Evolutionary conservation across 2,797 vertebrate genomes (phyloP).

Genomic region (Melanotaenia maccullochi): DNA sequence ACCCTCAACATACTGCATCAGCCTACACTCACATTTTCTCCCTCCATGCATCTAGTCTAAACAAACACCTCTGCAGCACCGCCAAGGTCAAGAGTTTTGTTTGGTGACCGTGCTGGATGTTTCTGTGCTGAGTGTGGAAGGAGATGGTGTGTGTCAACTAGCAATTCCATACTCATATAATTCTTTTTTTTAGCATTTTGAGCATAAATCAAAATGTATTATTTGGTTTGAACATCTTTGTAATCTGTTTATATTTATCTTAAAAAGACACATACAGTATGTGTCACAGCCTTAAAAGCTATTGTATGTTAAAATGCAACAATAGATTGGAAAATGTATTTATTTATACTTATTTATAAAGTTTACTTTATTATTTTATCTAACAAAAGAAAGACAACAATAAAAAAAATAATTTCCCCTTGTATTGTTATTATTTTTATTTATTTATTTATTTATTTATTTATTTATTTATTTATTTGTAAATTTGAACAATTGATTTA

Average conservation of each 20-base stretch:
- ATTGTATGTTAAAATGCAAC: too few relatives aligned
- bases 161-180: slow-evolving; percentile 8
- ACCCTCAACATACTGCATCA: slow-evolving; percentile 17
- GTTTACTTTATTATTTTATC: too few relatives aligned
- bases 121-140: slow-evolving; percentile 24
- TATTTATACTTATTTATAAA: too few relatives aligned
- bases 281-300: background rate
- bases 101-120: slow-evolving; percentile 35
- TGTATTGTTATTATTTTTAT: too few relatives aligned
- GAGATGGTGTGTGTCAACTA: slow-evolving; percentile 25
- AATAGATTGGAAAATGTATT: too few relatives aligned
- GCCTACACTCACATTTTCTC: slow-evolving; percentile 12
- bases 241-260: background rate
- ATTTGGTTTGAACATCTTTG: background rate
- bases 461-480: too few relatives aligned
- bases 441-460: too few relatives aligned
- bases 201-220: background rate
- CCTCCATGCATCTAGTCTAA: slow-evolving; percentile 33
- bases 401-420: too few relatives aligned
- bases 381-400: too few relatives aligned
- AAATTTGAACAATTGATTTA: background rate
- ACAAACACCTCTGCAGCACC: slow-evolving; percentile 53
- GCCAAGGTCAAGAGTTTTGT: slow-evolving; percentile 54
- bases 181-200: background rate
- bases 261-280: background rate